Evolutionary conservation across 1,140 invertebrate genomes (phyloP), one percentile per base, ranked within the genome.

Genomic region (Aphelenchoides besseyi): DNA sequence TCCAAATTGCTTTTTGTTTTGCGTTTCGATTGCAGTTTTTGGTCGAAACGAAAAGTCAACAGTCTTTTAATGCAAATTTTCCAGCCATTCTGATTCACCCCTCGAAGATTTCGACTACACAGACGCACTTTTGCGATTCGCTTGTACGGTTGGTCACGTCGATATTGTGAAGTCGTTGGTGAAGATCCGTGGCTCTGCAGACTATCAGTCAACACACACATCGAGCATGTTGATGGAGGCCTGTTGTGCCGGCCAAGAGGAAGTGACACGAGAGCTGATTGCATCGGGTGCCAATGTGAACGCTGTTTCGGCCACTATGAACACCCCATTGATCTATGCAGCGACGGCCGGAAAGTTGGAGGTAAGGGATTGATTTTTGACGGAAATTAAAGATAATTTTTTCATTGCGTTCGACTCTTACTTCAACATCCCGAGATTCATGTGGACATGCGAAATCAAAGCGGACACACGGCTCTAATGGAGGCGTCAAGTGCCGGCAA

Each of bases 181-280:
- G n/a, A 29, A 16, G 16, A 75, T 78, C 28, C 74, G 74, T 0
- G 52, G 64, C 37, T 78, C 64, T 53, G 30, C 75, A n/a, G 93
- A 93, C 66, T 93, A 96, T 68, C 1, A 72, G 29, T 76, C 16
- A 28, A 29, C 29, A 12, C 32, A 48, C 1, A 59, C 70, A 18
- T 97, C 97, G 85, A 98, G 95, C 57, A 92, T 95, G 54, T 88
- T 98, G 37, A 98, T 98, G 92, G 97, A 97, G 87, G 95, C 94
- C 52, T 97, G 94, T 85, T 94, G 94, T 75, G 92, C 92, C 82
- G 95, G 95, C 2, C 93, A 97, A 87, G 91, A 91, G 80, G 91
- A 94, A 74, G 93, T 95, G 72, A 95, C 97, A 26, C 80, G 85
- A 76, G 90, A 91, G 63, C 86, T 98, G 57, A 88, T 98, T 32